A percentile compares a stretch with the other conserved stretches of the same genome.
These are phyloP conservation scores for Candoia aspera DNA, from an alignment of 2,113 vertebrate species.

Conservation along the genomic window DNA sequence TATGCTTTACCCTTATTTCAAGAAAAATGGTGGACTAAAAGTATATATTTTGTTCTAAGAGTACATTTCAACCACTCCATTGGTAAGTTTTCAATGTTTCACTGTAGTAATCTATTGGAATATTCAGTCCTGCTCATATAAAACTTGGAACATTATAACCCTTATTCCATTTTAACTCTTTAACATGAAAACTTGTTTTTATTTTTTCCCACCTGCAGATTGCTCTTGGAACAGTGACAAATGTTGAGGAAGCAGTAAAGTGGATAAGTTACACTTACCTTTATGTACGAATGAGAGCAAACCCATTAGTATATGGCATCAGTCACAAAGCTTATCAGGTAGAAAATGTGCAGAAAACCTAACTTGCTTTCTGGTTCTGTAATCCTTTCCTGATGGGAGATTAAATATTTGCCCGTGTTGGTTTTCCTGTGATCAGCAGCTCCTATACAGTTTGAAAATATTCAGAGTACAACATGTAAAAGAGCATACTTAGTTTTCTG, in stretches of 20 bases:
- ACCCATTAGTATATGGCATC: conserved; percentile 96
- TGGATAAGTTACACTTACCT: conserved; percentile 99
- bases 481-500: conserved; percentile 52
- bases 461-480: conserved; percentile 31
- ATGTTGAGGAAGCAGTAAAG: conserved; percentile 97
- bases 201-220: conserved; percentile 77
- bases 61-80: neutral
- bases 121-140: neutral
- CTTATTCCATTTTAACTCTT: conserved; percentile 40
- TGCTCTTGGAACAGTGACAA: conserved; percentile 94
- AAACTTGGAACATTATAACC: conserved; percentile 16
- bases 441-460: conserved; percentile 63
- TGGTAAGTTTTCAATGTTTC: neutral
- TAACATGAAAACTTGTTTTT: conserved; percentile 60
- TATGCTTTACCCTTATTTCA: neutral
- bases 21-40: neutral
- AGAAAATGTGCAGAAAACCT: conserved; percentile 67
- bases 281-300: conserved; percentile 98
- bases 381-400: conserved; percentile 72
- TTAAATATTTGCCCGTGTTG: conserved; percentile 76
- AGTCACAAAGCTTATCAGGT: conserved; percentile 96
- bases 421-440: conserved; percentile 68
- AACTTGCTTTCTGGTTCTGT: conserved; percentile 61
- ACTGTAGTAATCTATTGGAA: neutral
- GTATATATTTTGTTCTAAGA: neutral